Percentiles rank a stretch among this genome's conserved stretches.
Conservation (phyloP, 1,140 invertebrate genomes). For the Aphelinus certus region DNA sequence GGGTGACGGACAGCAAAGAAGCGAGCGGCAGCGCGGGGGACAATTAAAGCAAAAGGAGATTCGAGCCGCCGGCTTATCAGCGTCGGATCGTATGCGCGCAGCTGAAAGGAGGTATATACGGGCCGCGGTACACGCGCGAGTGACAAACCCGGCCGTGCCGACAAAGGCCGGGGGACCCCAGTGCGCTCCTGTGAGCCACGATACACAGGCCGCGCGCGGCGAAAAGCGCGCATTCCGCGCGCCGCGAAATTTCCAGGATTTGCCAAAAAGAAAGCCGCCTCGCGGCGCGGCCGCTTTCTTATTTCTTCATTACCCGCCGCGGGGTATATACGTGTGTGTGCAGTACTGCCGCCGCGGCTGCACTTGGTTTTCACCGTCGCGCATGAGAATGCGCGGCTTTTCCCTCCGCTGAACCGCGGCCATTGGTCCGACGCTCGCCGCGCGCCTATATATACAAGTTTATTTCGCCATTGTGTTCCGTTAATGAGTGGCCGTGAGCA, state of each 20-base stretch:
- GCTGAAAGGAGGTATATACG: too few species aligned
- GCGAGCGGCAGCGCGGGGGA: too few species aligned
- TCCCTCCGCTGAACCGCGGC: not conserved
- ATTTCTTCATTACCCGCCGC: slow-evolving; percentile 25
- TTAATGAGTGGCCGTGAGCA: slow-evolving; percentile 35
- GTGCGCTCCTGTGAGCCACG: too few species aligned
- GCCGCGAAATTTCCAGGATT: not conserved
- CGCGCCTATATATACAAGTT: slow-evolving; percentile 28
- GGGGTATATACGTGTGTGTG: not conserved
- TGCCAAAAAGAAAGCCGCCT: not conserved
- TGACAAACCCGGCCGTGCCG: too few species aligned
- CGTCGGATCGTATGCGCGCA: too few species aligned
- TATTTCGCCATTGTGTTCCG: slow-evolving; percentile 35
- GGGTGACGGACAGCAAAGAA: too few species aligned
- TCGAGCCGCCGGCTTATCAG: too few species aligned
- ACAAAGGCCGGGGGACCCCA: too few species aligned
- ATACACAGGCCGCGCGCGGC: not conserved
- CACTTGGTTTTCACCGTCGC: not conserved
- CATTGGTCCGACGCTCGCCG: not conserved
- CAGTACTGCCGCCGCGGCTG: too few species aligned
- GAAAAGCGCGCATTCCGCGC: not conserved
- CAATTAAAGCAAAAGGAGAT: too few species aligned
- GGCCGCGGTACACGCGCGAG: too few species aligned
- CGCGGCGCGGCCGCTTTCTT: slow-evolving; percentile 1
- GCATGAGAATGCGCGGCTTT: not conserved